Conservation (phyloP, 2,113 vertebrate species). For the Microcebus jonahi region DNA sequence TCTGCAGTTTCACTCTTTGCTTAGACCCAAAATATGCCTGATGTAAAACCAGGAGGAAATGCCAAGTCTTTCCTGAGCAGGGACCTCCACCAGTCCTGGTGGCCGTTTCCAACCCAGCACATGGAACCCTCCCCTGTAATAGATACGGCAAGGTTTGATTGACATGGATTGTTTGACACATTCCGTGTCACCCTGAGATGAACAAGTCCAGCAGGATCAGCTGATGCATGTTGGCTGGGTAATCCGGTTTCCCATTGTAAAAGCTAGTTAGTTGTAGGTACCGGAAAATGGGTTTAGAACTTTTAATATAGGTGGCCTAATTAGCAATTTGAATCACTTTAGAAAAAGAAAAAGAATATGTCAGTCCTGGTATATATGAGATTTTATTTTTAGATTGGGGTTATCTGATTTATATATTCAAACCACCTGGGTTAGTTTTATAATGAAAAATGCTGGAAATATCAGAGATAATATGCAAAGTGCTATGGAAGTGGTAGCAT, state of each 20-base stretch:
- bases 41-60: neutral
- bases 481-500: neutral
- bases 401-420: slow-evolving; percentile 43
- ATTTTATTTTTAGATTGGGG: neutral
- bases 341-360: neutral
- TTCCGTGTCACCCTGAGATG: neutral
- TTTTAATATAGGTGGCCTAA: neutral
- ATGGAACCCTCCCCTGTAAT: neutral
- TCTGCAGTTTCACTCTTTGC: neutral
- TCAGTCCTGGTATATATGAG: neutral
- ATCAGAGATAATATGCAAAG: slow-evolving; percentile 4
- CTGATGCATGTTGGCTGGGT: neutral
- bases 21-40: neutral
- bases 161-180: neutral
- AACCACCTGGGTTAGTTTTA: slow-evolving; percentile 44
- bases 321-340: slow-evolving; percentile 26
- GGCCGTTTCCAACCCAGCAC: neutral
- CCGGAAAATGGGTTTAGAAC: slow-evolving; percentile 23
- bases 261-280: neutral
- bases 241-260: neutral
- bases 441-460: slow-evolving; percentile 60
- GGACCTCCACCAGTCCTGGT: neutral
- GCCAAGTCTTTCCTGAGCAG: neutral
- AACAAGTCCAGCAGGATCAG: neutral
- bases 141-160: neutral